These are phyloP conservation scores for Scatophagus argus DNA, from an alignment of 2,113 vertebrate genomes.

Conservation along the genomic window DNA sequence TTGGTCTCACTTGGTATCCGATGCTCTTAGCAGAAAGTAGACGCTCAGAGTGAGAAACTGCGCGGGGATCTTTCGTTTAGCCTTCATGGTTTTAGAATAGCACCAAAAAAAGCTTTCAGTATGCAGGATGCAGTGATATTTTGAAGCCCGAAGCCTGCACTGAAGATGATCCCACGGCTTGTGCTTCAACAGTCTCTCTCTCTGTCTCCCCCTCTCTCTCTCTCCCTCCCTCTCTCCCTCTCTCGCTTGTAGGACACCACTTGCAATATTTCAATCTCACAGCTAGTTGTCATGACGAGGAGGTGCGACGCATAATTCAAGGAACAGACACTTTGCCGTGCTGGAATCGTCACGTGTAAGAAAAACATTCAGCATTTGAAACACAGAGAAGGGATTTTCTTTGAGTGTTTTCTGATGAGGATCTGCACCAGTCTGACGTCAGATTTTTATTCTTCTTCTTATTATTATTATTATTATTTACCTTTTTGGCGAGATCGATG, in stretches of 20 bases:
- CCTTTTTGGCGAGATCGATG: slow-evolving; percentile 23
- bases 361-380: slow-evolving; percentile 2
- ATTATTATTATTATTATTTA: too few species aligned
- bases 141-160: slow-evolving; percentile 51
- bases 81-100: slow-evolving; percentile 35
- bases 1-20: slow-evolving; percentile 50
- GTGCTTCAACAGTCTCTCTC: slow-evolving; percentile 9
- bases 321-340: slow-evolving; percentile 18
- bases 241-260: slow-evolving; percentile 37
- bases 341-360: slow-evolving; percentile 22
- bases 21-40: slow-evolving; percentile 39
- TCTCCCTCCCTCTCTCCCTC: slow-evolving; percentile 46
- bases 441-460: slow-evolving; percentile 17
- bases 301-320: slow-evolving; percentile 57
- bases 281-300: slow-evolving; percentile 72
- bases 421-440: slow-evolving; percentile 71
- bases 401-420: slow-evolving; percentile 49
- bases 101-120: slow-evolving; percentile 24
- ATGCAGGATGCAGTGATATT: slow-evolving; percentile 43
- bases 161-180: slow-evolving; percentile 46
- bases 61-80: slow-evolving; percentile 43
- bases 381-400: not conserved
- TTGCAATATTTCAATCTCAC: slow-evolving; percentile 68
- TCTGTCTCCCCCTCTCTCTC: slow-evolving; percentile 25
- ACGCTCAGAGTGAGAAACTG: slow-evolving; percentile 29